A percentile compares a stretch with the other conserved stretches of the same genome.
These are phyloP conservation scores for Trachelus troglodyta DNA, from an alignment of 2,888 invertebrate genomes.

Conservation along the genomic window DNA sequence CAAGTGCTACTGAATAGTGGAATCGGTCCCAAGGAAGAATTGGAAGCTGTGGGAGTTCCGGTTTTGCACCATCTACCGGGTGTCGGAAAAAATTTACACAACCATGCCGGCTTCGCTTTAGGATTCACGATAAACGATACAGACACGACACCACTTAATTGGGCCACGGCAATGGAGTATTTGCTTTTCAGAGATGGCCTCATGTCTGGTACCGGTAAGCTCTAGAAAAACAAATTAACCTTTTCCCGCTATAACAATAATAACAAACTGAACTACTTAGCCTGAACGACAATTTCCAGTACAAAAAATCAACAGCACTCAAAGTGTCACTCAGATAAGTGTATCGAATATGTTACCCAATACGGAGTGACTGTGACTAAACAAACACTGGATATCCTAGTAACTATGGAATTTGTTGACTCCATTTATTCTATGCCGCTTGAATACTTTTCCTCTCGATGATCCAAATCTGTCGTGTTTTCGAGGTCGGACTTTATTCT, in stretches of 20 bases:
- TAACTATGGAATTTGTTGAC: background rate
- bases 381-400: background rate
- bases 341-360: background rate
- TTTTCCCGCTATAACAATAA: background rate
- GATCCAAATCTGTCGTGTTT: background rate
- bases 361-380: background rate
- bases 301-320: background rate
- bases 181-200: conserved; percentile 87
- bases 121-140: conserved; percentile 86
- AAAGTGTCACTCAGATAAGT: background rate
- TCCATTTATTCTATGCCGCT: background rate
- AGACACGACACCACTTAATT: conserved; percentile 86
- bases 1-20: conserved; percentile 93
- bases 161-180: conserved; percentile 94
- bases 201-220: conserved; percentile 86
- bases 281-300: background rate
- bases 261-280: background rate
- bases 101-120: conserved; percentile 84
- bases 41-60: conserved; percentile 73
- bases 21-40: conserved; percentile 81
- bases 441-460: background rate
- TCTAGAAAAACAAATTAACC: background rate
- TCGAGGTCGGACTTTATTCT: background rate
- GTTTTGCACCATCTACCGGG: conserved; percentile 80
- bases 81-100: conserved; percentile 88